Evolutionary conservation across 1,140 invertebrate genomes (phyloP), one percentile per base, ranked within the genome.

Genomic region (Subanguina moxae): DNA sequence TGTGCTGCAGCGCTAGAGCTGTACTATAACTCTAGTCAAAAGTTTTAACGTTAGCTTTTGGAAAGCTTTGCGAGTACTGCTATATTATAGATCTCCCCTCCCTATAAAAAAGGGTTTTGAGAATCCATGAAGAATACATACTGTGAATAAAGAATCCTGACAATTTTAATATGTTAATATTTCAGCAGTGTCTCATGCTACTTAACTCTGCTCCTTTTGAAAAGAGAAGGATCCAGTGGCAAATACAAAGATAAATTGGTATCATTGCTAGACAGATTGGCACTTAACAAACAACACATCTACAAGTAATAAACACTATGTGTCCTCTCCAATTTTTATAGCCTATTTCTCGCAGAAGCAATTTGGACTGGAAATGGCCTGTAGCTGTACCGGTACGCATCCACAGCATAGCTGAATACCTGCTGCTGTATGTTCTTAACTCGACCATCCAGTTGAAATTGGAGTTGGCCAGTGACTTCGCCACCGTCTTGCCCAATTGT

Each of bases 291-390:
- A 3, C 32, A 38, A 38, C 32, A 52, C 8, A 52, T 52, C 3
- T 52, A 21, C 48, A 52, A 15, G 48, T 52, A 52, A 52, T 11
- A 38, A n/a, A 15, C 48, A 21, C 3, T 52, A 7, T 19, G 8
- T 19, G 17, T 21, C 17, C 8, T 21, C 17, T 52, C 15, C 3
- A 52, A 8, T 52, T n/a, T n/a, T n/a, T 7, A 21, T 52, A 52
- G 3, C 3, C 3, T 52, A 52, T 19, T 52, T 7, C 38, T 61
- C 27, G 3, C n/a, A 61, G 58, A 61, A 32, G 28, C 58, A 61
- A 25, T n/a, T 8, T 19, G 28, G 19, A 28, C n/a, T 61, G 58
- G 58, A 61, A 61, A 30, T 61, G 27, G 58, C 38, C 58, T 19
- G 1, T 32, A 25, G n/a, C 8, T 21, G 5, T 61, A 8, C 58